These are phyloP conservation scores for Aldabrachelys gigantea DNA, from an alignment of 2,113 vertebrate species.

Conservation along the genomic window DNA sequence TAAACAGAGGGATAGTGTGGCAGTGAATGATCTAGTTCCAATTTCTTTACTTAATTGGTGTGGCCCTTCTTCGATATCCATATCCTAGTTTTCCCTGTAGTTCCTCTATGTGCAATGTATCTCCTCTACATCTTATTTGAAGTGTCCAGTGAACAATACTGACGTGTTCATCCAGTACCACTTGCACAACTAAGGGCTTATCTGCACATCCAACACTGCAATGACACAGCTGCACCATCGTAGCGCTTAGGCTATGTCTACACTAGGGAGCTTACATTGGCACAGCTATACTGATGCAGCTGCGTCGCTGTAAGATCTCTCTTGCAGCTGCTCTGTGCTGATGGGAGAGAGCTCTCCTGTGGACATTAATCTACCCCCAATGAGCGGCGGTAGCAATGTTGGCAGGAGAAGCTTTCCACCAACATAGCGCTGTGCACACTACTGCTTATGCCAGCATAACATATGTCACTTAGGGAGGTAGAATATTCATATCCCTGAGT, in stretches of 20 bases:
- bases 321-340: no score
- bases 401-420: no score
- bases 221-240: background rate
- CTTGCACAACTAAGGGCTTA: background rate
- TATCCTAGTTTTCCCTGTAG: background rate
- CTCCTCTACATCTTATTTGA: background rate
- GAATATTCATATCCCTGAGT: no score
- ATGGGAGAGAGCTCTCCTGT: no score
- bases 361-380: no score
- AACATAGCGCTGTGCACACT: no score
- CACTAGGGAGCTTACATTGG: background rate
- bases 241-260: no score
- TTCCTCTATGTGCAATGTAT: background rate
- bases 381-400: no score
- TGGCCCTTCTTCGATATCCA: background rate
- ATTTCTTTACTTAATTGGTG: background rate
- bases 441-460: no score
- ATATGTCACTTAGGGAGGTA: no score
- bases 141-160: background rate
- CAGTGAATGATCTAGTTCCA: background rate
- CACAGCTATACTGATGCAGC: background rate
- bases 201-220: background rate
- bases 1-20: background rate
- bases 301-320: no score
- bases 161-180: background rate